Percentiles rank a stretch among this genome's conserved stretches.
These are phyloP conservation scores for Psilopsiagon aymara DNA, from an alignment of 2,113 vertebrate genomes.

Conservation along the genomic window DNA sequence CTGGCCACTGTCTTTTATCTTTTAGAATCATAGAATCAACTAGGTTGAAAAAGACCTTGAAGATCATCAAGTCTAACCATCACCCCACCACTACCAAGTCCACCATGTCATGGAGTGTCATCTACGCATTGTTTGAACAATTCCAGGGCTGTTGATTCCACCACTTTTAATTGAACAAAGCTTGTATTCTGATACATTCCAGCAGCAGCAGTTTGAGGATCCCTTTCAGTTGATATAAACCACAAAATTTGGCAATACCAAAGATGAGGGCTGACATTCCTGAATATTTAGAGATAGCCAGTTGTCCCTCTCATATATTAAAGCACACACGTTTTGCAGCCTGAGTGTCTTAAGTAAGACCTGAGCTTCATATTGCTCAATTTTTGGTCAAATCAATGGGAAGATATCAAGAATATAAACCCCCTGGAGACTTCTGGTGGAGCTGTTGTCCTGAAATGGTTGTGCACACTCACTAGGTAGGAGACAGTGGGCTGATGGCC, in stretches of 20 bases:
- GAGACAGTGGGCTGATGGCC: no score
- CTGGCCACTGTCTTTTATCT: no score
- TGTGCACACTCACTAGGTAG: neutral
- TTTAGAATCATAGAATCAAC: neutral
- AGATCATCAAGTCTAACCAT: no score
- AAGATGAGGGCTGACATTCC: neutral
- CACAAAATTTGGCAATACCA: neutral
- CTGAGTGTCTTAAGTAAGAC: neutral
- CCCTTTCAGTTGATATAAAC: neutral
- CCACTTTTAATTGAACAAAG: neutral
- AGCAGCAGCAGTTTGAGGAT: neutral
- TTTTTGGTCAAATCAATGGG: neutral
- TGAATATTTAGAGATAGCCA: neutral
- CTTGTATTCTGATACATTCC: neutral
- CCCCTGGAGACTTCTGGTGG: neutral
- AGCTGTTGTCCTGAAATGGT: neutral
- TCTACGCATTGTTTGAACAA: no score
- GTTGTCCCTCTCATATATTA: accelerated
- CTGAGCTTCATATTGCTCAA: neutral
- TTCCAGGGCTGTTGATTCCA: no score
- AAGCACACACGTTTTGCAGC: neutral
- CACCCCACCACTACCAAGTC: no score
- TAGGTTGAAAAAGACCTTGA: no score
- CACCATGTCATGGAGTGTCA: no score
- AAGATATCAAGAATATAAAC: neutral